These are phyloP conservation scores for Luidia sarsii DNA, from an alignment of 53 echinoderm and acorn worm species.

Conservation along the genomic window DNA sequence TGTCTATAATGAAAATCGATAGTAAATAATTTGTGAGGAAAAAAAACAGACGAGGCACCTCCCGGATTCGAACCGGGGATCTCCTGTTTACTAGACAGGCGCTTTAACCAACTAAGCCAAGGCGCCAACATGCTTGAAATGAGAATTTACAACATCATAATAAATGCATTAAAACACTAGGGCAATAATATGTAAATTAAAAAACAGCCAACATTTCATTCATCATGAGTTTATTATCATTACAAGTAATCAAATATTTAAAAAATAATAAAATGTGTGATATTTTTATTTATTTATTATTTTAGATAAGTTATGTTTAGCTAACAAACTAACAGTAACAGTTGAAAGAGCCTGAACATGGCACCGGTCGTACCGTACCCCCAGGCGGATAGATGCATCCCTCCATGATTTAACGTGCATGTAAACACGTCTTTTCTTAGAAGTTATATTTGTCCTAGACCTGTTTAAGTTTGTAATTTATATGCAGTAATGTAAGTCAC, in stretches of 20 bases:
- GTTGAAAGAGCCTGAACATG: no score
- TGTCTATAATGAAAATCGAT: no score
- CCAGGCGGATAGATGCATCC: no score
- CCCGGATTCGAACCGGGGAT: constrained; percentile 81
- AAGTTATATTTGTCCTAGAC: no score
- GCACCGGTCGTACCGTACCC: no score
- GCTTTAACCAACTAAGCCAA: constrained; percentile 77
- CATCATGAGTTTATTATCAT: background rate
- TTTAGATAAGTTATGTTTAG: background rate
- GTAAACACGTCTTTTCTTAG: no score
- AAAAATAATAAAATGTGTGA: background rate
- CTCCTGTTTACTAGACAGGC: constrained; percentile 84
- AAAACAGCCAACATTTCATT: background rate
- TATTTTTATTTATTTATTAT: background rate
- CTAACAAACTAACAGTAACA: no score
- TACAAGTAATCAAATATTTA: background rate
- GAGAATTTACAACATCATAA: background rate
- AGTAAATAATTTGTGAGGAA: background rate
- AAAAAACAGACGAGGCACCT: constrained; percentile 36
- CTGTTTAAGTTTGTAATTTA: no score
- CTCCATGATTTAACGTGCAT: no score
- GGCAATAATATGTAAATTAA: background rate
- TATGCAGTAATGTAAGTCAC: no score
- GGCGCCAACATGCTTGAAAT: no score
- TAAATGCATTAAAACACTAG: background rate